phyloP scores from a whole-genome alignment of 2,113 vertebrate genomes.

The Platysternon megacephalum region DNA sequence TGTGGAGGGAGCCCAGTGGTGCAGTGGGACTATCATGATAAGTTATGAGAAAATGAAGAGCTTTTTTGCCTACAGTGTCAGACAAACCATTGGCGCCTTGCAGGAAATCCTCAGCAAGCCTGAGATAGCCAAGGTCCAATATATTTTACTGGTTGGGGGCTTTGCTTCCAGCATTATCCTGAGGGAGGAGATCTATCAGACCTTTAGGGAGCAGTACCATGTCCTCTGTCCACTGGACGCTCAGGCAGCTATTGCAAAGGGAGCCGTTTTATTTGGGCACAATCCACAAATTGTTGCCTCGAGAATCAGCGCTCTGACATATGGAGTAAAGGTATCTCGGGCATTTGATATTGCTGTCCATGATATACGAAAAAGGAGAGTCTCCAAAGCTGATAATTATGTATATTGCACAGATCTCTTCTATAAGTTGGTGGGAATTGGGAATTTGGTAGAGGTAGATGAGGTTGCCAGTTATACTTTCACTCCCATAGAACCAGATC shows the following conservation, averaged over 20 bases:
- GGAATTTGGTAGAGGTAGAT: conserved; percentile 2
- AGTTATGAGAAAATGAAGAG: conserved; percentile 32
- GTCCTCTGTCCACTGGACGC: conserved; percentile 19
- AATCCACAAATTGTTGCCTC: neutral
- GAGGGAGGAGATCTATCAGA: neutral
- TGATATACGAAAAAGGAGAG: fast-evolving
- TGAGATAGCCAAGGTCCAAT: neutral
- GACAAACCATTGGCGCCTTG: neutral
- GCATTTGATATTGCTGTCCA: neutral
- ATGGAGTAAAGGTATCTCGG: fast-evolving
- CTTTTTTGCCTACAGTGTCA: conserved; percentile 33
- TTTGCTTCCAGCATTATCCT: conserved; percentile 24
- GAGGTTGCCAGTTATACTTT: neutral
- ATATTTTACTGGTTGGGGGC: conserved; percentile 57
- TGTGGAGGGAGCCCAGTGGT: neutral
- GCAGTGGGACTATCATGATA: conserved; percentile 16
- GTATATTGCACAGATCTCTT: conserved; percentile 5
- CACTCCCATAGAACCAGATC: fast-evolving
- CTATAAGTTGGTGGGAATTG: neutral
- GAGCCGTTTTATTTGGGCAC: conserved; percentile 47
- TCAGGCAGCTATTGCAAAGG: conserved; percentile 25
- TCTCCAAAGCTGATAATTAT: neutral
- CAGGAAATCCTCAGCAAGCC: conserved; percentile 36
- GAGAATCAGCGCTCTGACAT: conserved; percentile 28
- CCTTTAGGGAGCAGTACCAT: neutral